These are phyloP conservation scores for Cisticola juncidis DNA, from an alignment of 2,113 vertebrate species.

Conservation along the genomic window DNA sequence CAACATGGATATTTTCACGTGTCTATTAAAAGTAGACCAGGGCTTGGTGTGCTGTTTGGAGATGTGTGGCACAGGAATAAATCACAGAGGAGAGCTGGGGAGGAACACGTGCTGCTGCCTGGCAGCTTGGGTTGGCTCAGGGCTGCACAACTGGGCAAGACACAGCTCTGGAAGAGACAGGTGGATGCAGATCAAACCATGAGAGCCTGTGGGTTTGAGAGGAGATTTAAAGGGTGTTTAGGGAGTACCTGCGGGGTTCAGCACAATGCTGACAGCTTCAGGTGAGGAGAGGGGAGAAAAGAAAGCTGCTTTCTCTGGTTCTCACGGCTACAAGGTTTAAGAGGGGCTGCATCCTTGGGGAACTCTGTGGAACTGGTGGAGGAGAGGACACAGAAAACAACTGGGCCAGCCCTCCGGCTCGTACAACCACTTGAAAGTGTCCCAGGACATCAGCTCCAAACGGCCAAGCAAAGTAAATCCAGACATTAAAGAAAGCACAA, in stretches of 20 bases:
- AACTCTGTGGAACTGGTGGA: background rate
- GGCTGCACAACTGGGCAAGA: background rate
- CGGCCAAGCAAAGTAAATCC: background rate
- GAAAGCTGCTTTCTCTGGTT: background rate
- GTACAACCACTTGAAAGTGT: accelerated
- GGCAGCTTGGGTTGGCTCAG: background rate
- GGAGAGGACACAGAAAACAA: background rate
- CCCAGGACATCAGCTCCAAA: background rate
- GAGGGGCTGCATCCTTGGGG: background rate
- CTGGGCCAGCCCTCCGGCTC: background rate
- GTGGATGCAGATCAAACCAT: background rate
- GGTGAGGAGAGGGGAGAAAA: background rate
- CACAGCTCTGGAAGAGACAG: background rate
- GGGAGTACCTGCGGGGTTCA: background rate
- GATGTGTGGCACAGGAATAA: background rate
- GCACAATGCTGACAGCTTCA: background rate
- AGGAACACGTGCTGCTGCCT: background rate
- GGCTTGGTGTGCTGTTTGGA: background rate
- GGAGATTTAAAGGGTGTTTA: background rate
- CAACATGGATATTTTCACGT: background rate
- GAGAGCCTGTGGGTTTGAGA: background rate
- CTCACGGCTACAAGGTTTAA: background rate
- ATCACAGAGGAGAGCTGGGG: background rate
- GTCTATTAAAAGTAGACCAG: background rate
- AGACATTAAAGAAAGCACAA: background rate